Base-by-base conservation (phyloP, 1,140 invertebrate species). In the Drosophila erecta region DNA sequence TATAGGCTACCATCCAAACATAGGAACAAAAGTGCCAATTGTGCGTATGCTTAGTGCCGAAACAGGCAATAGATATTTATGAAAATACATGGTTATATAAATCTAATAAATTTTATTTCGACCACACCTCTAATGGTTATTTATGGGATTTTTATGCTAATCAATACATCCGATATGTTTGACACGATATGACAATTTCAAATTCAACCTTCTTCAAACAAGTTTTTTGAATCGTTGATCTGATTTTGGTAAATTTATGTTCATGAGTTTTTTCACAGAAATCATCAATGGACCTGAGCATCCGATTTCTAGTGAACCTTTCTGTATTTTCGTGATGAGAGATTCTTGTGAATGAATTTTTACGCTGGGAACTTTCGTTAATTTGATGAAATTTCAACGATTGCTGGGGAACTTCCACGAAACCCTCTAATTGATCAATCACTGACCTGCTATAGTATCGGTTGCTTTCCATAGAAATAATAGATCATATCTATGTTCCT, bases 11-110 rank as follows among this genome's bases (percentile, higher is more conserved):
- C 60, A 27, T 22, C 22, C 66, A 54, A 37, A 65, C 51, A 41
- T 10, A 5, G 22, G 24, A 47, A 49, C 56, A 69, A 61, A 46
- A 33, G 35, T 24, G 49, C 38, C 64, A 38, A 51, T 54, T 33
- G 14, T 71, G 79, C 80, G 80, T 81, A 79, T 81, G 71, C 80
- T 62, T 72, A 70, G 78, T 64, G 47, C 49, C 51, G 38, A 59
- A 49, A 7, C 20, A 33, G 24, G 67, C 67, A 71, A 71, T 71
- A 57, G 70, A 56, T 74, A 64, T 74, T 54, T 64, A 62, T 50
- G 51, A 57, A 70, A 57, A 49, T 49, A 47, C 44, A 35, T 51
- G 35, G 35, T 11, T 10, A 22, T 33, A 56, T 33, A 66, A 60
- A 40, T 27, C 58, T 4, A 27, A 1, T 2, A 44, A n/a, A 17